These are phyloP conservation scores for Calameuta pallipes DNA, from an alignment of 2,888 invertebrate species.

Conservation along the genomic window DNA sequence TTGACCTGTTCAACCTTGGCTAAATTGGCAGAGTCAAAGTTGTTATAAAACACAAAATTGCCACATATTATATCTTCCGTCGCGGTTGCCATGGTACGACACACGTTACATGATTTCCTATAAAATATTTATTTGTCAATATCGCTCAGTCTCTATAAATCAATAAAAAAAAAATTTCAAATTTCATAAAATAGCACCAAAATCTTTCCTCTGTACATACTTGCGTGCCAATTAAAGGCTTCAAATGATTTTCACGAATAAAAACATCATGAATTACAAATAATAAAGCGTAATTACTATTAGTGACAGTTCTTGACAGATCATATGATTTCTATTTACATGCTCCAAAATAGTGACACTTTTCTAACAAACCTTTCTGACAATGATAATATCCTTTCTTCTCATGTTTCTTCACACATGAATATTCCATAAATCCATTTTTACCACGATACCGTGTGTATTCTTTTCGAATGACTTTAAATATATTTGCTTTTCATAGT, in stretches of 20 bases:
- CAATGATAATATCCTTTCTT: not conserved
- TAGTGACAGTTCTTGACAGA: conserved; percentile 60
- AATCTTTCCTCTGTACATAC: not conserved
- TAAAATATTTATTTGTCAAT: conserved; percentile 61
- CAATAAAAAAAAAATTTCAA: conserved; percentile 23
- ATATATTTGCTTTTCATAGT: not conserved
- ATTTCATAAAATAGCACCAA: conserved; percentile 1
- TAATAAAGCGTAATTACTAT: conserved; percentile 60
- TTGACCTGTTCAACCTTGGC: conserved; percentile 81
- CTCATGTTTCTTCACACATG: not conserved
- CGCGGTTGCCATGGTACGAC: conserved; percentile 51
- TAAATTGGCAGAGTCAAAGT: conserved; percentile 92
- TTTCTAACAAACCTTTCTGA: conserved; percentile 46
- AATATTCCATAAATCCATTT: not conserved
- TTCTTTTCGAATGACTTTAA: not conserved
- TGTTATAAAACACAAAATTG: conserved; percentile 84
- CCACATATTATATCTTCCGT: conserved; percentile 73
- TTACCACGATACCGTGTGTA: not conserved
- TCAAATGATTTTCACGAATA: not conserved
- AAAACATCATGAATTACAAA: not conserved
- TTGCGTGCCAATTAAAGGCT: not conserved
- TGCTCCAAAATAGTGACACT: conserved; percentile 71
- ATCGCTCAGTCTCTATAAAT: conserved; percentile 57
- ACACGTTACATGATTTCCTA: conserved; percentile 57
- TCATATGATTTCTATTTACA: conserved; percentile 38